Evolutionary conservation across 2,113 vertebrate genomes (phyloP).

Genomic region (Megaceryle maxima): DNA sequence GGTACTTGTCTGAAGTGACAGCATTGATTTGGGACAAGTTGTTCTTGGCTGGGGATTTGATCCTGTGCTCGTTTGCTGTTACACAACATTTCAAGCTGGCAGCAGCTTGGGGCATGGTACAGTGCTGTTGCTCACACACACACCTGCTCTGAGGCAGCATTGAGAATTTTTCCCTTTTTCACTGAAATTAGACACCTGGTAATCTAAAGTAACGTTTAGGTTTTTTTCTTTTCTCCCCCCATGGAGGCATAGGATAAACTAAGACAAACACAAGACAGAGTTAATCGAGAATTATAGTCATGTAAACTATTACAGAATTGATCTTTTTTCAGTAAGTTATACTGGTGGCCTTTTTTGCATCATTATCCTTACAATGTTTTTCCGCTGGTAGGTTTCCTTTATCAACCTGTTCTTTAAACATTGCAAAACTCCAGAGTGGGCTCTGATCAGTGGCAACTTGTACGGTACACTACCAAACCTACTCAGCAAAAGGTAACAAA

Average conservation of each 20-base stretch:
- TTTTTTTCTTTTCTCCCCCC: too few species aligned
- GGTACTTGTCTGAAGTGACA: background rate
- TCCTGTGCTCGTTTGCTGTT: background rate
- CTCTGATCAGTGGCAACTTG: background rate
- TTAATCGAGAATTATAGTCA: background rate
- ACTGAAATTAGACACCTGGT: background rate
- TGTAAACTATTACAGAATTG: background rate
- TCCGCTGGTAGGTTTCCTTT: background rate
- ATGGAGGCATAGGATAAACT: background rate
- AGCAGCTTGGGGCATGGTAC: background rate
- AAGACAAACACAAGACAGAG: background rate
- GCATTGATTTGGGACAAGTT: background rate
- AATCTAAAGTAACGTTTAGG: background rate
- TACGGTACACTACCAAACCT: fast-evolving
- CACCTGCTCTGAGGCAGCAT: background rate
- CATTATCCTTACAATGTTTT: fast-evolving
- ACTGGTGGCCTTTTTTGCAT: background rate
- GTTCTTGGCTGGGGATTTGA: background rate
- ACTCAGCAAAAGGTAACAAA: background rate
- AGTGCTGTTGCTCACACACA: fast-evolving
- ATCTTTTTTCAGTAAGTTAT: background rate
- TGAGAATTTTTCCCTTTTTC: background rate
- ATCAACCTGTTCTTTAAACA: background rate
- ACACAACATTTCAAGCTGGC: fast-evolving
- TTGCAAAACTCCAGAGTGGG: background rate